These are phyloP conservation scores for Amphiprion percula DNA, from an alignment of 2,113 vertebrate species.

Conservation along the genomic window DNA sequence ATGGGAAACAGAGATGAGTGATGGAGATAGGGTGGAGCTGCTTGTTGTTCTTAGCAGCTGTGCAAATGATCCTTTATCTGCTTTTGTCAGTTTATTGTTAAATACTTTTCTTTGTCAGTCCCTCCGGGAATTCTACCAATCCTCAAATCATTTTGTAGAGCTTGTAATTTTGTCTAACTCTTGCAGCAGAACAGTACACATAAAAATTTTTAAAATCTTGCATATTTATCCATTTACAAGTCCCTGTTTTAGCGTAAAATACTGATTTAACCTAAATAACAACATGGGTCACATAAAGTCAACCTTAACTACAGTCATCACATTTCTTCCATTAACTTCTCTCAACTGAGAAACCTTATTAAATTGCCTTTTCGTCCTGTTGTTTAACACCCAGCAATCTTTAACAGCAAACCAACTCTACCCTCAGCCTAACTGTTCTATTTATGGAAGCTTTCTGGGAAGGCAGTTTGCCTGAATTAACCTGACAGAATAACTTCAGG, in stretches of 20 bases:
- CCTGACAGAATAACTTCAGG: neutral
- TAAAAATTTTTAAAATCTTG: neutral
- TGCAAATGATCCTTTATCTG: conserved; percentile 17
- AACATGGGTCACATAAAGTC: neutral
- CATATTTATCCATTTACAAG: neutral
- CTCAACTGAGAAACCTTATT: conserved; percentile 1
- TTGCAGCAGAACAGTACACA: neutral
- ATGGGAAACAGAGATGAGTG: conserved; percentile 20
- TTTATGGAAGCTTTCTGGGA: neutral
- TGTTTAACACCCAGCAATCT: neutral
- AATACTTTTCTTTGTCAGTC: neutral
- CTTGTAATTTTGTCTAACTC: neutral
- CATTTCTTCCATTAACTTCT: conserved; percentile 1
- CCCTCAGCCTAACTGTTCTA: neutral
- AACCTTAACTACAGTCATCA: neutral
- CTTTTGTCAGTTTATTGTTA: conserved; percentile 3
- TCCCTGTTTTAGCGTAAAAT: neutral
- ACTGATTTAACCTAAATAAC: neutral
- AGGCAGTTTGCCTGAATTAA: neutral
- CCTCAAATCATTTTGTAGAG: neutral
- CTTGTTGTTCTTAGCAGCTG: conserved; percentile 29
- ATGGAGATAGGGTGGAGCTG: conserved; percentile 19
- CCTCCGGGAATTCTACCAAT: neutral
- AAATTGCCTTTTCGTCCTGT: neutral
- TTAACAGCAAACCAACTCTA: neutral